Conservation (phyloP, 2,113 vertebrate species). For the Alces alces region DNA sequence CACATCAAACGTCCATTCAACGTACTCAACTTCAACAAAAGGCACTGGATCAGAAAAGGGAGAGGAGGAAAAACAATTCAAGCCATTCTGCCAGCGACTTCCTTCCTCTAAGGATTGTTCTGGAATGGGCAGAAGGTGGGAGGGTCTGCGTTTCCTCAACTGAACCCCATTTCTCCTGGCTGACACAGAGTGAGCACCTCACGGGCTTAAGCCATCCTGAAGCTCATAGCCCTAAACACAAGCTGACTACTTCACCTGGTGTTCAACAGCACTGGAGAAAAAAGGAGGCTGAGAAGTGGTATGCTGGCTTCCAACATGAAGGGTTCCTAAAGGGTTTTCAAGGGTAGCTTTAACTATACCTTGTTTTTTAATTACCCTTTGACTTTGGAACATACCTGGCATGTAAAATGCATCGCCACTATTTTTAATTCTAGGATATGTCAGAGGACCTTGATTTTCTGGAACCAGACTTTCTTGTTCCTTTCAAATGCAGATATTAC, state of each 20-base stretch:
- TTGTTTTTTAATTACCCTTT: neutral
- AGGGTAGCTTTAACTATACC: neutral
- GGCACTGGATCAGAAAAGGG: neutral
- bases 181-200: neutral
- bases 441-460: neutral
- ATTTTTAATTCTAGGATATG: neutral
- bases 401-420: neutral
- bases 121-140: neutral
- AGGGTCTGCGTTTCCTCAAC: neutral
- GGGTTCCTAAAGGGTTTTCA: neutral
- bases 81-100: neutral
- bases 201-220: neutral
- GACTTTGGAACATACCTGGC: neutral
- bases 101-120: neutral
- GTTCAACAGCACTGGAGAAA: neutral
- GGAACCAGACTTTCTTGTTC: neutral
- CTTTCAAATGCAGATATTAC: neutral
- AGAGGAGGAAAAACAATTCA: neutral
- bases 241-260: neutral
- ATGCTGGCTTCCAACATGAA: fast-evolving
- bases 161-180: fast-evolving
- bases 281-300: neutral
- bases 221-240: neutral
- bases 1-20: neutral
- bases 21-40: neutral